phyloP scores from a whole-genome alignment of 2,888 invertebrate species.

The Drosophila limbata region DNA sequence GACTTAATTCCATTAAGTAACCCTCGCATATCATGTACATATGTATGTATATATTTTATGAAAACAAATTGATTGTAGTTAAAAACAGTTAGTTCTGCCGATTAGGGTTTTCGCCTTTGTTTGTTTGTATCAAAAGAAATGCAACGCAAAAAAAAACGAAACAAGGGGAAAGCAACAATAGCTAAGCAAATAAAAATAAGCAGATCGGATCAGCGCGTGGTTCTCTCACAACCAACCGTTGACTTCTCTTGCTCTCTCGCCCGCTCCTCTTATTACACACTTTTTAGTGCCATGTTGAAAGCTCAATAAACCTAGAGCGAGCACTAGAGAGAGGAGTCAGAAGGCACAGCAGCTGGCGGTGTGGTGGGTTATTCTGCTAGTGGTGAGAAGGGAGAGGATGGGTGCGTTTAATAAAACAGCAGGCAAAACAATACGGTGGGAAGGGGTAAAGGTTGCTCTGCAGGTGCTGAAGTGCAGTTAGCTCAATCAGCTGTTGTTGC shows the following conservation, averaged over 20 bases:
- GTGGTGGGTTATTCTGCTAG: slow-evolving; percentile 3
- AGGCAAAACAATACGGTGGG: not conserved
- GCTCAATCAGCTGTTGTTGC: slow-evolving; percentile 36
- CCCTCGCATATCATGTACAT: slow-evolving; percentile 7
- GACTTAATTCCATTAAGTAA: not conserved
- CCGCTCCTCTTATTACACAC: not conserved
- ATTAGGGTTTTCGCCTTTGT: slow-evolving; percentile 21
- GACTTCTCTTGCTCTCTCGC: not conserved
- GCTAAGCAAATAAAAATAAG: slow-evolving; percentile 12
- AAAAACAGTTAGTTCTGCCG: slow-evolving; percentile 22
- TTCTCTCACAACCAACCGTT: slow-evolving; percentile 19
- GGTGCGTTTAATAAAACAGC: not conserved
- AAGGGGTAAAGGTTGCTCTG: not conserved
- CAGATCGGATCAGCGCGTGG: slow-evolving; percentile 37
- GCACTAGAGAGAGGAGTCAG: not conserved
- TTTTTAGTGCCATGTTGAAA: not conserved
- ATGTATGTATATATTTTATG: not conserved
- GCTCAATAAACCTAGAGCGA: slow-evolving; percentile 9
- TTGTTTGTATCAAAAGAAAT: slow-evolving; percentile 27
- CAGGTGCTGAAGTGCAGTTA: slow-evolving; percentile 13
- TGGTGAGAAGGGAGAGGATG: not conserved
- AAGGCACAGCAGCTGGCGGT: slow-evolving; percentile 9
- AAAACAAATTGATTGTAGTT: slow-evolving; percentile 3
- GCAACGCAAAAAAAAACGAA: slow-evolving; percentile 24
- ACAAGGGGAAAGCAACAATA: slow-evolving; percentile 12